A percentile compares a stretch with the other conserved stretches of the same genome.
These are phyloP conservation scores for Raja brachyura DNA, from an alignment of 2,113 vertebrate species.

Conservation along the genomic window DNA sequence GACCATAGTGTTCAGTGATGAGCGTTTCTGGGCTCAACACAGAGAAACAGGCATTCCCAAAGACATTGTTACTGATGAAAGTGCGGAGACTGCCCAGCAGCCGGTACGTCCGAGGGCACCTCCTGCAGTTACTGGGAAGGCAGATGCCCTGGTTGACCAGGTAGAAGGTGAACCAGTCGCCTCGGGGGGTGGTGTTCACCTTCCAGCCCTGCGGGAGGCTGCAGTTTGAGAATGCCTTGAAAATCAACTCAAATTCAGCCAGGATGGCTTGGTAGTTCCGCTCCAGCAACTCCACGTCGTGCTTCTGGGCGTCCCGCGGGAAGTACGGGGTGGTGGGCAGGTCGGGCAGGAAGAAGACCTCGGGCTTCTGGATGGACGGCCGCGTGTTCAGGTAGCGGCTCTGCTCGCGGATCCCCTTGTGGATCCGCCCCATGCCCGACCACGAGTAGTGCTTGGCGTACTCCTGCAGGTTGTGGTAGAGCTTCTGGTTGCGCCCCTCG, in stretches of 20 bases:
- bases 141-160: conserved; percentile 90
- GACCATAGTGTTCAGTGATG: conserved; percentile 88
- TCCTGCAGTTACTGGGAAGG: conserved; percentile 82
- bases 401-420: conserved; percentile 90
- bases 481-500: conserved; percentile 86
- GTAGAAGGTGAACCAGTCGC: conserved; percentile 94
- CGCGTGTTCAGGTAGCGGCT: conserved; percentile 77
- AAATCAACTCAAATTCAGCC: conserved; percentile 85
- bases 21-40: conserved; percentile 83
- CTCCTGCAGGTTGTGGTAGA: conserved; percentile 94
- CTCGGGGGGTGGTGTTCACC: conserved; percentile 78
- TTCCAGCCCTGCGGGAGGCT: conserved; percentile 88
- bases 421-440: conserved; percentile 95
- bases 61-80: conserved; percentile 94
- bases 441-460: conserved; percentile 98
- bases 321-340: conserved; percentile 85
- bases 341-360: conserved; percentile 93
- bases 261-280: conserved; percentile 85
- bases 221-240: conserved; percentile 76
- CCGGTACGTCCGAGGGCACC: conserved; percentile 88
- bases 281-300: conserved; percentile 90
- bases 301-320: conserved; percentile 87
- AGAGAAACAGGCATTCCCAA: conserved; percentile 94
- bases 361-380: conserved; percentile 87
- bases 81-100: conserved; percentile 90